These are phyloP conservation scores for Poeciliopsis gracilis DNA, from an alignment of 2,797 vertebrate genomes.

Conservation along the genomic window DNA sequence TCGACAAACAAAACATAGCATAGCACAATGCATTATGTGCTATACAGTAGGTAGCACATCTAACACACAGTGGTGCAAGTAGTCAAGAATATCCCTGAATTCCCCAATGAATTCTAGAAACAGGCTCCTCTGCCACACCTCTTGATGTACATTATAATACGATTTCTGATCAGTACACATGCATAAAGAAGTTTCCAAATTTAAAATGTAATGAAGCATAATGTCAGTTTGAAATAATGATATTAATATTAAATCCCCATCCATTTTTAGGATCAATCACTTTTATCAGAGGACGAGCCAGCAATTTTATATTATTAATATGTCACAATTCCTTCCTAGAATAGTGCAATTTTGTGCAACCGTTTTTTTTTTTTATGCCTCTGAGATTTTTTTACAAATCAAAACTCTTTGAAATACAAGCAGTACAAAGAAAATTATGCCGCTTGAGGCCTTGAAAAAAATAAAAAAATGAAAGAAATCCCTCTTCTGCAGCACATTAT, in stretches of 20 bases:
- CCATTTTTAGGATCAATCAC: conserved; percentile 6
- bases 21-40: not conserved
- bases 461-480: conserved; percentile 55
- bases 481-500: conserved; percentile 58
- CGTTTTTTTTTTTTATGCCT: conserved; percentile 47
- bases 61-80: not conserved
- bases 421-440: conserved; percentile 54
- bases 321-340: conserved; percentile 37
- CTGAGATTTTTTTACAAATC: conserved; percentile 37
- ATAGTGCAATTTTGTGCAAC: conserved; percentile 45
- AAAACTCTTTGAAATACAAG: conserved; percentile 56
- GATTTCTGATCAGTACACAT: not conserved
- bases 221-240: not conserved
- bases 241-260: not conserved
- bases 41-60: not conserved
- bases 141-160: not conserved
- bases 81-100: not conserved
- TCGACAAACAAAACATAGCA: not conserved
- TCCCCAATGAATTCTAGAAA: not conserved
- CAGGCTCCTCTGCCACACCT: too few species aligned
- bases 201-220: not conserved
- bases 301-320: conserved; percentile 25
- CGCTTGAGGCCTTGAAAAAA: conserved; percentile 44
- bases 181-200: not conserved
- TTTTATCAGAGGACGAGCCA: not conserved